Evolutionary conservation across 2,113 vertebrate genomes (phyloP), one percentile per base, ranked within the genome.

Genomic region (Scomber scombrus): DNA sequence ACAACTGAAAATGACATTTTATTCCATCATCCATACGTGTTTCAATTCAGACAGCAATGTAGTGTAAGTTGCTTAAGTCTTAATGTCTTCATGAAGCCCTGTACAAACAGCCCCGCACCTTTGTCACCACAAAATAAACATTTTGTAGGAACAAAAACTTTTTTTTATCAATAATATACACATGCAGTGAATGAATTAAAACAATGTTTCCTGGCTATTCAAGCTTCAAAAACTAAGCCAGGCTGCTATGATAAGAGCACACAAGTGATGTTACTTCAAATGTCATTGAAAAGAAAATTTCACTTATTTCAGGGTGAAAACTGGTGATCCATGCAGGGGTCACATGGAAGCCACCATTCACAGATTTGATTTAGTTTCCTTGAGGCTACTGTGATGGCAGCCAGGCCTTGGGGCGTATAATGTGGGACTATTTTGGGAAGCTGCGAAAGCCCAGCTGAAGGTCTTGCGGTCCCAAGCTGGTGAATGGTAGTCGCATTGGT

Each of bases 351-450:
- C 74, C 75, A 47, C 46, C 23, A 12, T 67, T 81, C 68, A 49
- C 51, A 78, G 70, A 60, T 65, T 93, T 68, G 49, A 89, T 76
- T 78, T 21, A n/a, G 64, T 89, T 89, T 93, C 79, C 84, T 89
- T 78, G 51, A 89, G 87, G 82, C 78, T 58, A 56, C 85, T 21
- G 78, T 66, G 84, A 82, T 80, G 85, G 60, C 73, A 65, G 82
- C 43, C 61, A 75, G 86, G 75, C 89, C 86, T 84, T 78, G 69
- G 87, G 71, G 83, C 64, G 63, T 81, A 78, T 88, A 88, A 84
- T 78, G 73, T 49, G 67, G 57, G 68, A 70, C 88, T 95, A 94
- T 94, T 95, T 94, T 84, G 21, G 83, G 92, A 90, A 83, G 78
- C 85, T 78, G 81, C 51, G 55, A 90, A 86, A 89, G 78, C 84